Evolutionary conservation across 2,888 invertebrate species (phyloP).

Genomic region (Octonoba sinensis): DNA sequence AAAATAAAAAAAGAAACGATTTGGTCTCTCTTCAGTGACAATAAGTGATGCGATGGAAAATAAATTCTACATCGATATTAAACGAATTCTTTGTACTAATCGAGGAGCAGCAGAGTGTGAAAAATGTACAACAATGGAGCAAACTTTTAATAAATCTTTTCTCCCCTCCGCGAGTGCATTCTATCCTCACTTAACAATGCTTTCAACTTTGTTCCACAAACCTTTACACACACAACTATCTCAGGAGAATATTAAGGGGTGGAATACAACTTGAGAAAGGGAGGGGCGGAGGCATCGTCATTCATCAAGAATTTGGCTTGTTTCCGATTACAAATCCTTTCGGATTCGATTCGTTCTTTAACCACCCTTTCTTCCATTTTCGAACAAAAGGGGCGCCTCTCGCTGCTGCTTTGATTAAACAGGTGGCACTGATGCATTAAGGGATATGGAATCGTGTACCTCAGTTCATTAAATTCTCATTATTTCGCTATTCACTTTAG

Average conservation of each 20-base stretch:
- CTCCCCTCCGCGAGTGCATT: too few relatives aligned
- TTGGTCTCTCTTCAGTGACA: too few relatives aligned
- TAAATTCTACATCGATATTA: too few relatives aligned
- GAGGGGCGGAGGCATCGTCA: background rate
- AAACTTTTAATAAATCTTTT: too few relatives aligned
- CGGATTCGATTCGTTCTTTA: slow-evolving; percentile 36
- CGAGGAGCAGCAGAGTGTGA: too few relatives aligned
- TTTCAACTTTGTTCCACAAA: slow-evolving; percentile 23
- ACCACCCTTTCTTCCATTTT: slow-evolving; percentile 4
- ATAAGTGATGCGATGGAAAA: too few relatives aligned
- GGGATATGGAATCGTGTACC: slow-evolving; percentile 35
- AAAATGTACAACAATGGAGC: too few relatives aligned
- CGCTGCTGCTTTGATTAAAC: too few relatives aligned
- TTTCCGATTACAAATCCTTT: slow-evolving; percentile 36
- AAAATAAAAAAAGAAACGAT: too few relatives aligned
- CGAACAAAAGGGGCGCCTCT: background rate
- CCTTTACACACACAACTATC: slow-evolving; percentile 40
- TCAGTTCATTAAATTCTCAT: slow-evolving; percentile 57
- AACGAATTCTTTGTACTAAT: too few relatives aligned
- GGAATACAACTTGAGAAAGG: background rate
- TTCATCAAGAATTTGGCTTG: slow-evolving; percentile 43
- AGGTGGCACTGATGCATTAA: slow-evolving; percentile 42
- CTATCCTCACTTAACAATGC: too few relatives aligned
- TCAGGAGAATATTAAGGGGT: slow-evolving; percentile 34
- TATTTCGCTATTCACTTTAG: slow-evolving; percentile 29